Evolutionary conservation across 2,888 invertebrate genomes (phyloP).

Genomic region (Hymenopus coronatus): DNA sequence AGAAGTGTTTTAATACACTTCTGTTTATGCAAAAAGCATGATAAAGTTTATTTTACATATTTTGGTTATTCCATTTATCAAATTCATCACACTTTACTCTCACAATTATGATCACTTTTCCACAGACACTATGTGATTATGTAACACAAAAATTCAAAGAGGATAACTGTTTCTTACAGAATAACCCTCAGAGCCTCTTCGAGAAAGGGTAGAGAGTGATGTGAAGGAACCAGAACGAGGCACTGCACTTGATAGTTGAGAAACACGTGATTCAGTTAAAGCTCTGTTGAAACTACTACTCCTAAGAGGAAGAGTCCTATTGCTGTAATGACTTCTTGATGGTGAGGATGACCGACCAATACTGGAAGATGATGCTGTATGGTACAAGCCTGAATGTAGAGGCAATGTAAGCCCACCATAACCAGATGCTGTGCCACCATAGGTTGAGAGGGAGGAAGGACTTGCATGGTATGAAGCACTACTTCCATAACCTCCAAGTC

Average conservation of each 20-base stretch:
- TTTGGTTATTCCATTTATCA: too few relatives aligned
- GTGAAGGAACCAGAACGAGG: slow-evolving; percentile 37
- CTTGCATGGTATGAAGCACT: slow-evolving; percentile 6
- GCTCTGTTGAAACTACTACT: slow-evolving; percentile 29
- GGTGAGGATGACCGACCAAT: slow-evolving; percentile 24
- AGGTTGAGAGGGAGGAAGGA: slow-evolving; percentile 46
- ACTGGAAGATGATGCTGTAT: slow-evolving; percentile 46
- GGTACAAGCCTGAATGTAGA: slow-evolving; percentile 48
- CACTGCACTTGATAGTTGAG: slow-evolving; percentile 38
- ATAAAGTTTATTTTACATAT: too few relatives aligned
- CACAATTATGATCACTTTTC: too few relatives aligned
- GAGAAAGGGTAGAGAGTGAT: slow-evolving; percentile 28
- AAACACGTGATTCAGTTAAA: slow-evolving; percentile 20
- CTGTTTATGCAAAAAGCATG: too few relatives aligned
- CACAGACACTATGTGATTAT: too few relatives aligned
- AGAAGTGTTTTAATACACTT: too few relatives aligned
- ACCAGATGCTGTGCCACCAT: slow-evolving; percentile 62
- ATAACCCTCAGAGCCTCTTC: slow-evolving; percentile 69
- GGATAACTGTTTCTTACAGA: slow-evolving; percentile 59
- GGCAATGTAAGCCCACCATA: slow-evolving; percentile 61
- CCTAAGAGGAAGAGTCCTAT: slow-evolving; percentile 17
- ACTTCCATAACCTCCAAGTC: slow-evolving; percentile 10
- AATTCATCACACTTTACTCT: too few relatives aligned
- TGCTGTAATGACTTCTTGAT: slow-evolving; percentile 8
- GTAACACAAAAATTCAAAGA: too few relatives aligned